phyloP scores from a whole-genome alignment of 2,113 vertebrate species.

The Aphelocoma coerulescens region DNA sequence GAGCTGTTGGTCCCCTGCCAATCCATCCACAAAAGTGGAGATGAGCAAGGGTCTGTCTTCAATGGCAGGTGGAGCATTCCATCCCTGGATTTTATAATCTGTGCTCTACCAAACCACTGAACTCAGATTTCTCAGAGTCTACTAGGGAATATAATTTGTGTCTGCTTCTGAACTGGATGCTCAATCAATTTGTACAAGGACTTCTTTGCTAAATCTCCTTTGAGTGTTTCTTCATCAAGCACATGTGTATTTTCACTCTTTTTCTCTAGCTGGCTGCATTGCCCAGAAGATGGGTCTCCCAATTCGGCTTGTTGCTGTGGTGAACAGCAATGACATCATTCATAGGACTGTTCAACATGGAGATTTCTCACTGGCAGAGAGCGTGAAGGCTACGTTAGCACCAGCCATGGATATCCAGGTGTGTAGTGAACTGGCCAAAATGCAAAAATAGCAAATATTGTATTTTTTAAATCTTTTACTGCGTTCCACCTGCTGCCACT shows the following conservation, averaged over 20 bases:
- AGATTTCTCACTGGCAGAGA: slow-evolving; percentile 82
- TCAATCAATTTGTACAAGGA: not conserved
- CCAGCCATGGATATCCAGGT: slow-evolving; percentile 97
- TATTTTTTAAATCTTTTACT: not conserved
- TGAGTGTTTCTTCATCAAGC: not conserved
- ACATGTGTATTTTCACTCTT: not conserved
- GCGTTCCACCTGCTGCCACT: not conserved
- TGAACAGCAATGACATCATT: slow-evolving; percentile 88
- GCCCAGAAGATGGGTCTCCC: slow-evolving; percentile 85
- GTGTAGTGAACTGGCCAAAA: not conserved
- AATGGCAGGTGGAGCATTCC: not conserved
- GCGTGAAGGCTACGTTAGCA: slow-evolving; percentile 78
- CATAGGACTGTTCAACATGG: slow-evolving; percentile 80
- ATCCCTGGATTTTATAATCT: not conserved
- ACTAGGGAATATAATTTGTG: not conserved
- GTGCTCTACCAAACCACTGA: not conserved
- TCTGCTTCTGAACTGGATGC: not conserved
- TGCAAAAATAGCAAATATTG: not conserved
- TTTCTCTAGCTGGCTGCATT: slow-evolving; percentile 75
- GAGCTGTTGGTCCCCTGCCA: not conserved
- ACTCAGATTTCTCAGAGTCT: not conserved
- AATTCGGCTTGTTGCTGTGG: slow-evolving; percentile 78
- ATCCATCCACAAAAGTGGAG: not conserved
- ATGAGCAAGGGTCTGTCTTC: not conserved
- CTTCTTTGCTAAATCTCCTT: not conserved